These are phyloP conservation scores for Drosophila suzukii DNA, from an alignment of 1,140 invertebrate species.

Conservation along the genomic window DNA sequence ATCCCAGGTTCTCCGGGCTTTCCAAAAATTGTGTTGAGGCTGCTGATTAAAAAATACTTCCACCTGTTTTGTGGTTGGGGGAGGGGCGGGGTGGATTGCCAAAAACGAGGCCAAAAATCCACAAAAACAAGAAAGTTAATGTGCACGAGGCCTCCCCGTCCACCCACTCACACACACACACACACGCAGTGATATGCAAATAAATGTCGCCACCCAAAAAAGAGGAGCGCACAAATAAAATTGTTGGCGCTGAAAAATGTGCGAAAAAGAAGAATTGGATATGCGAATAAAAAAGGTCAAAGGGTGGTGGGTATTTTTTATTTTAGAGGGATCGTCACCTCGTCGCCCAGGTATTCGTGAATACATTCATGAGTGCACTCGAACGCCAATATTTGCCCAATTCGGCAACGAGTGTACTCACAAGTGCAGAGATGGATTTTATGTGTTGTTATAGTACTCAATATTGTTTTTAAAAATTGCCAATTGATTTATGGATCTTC, in stretches of 20 bases:
- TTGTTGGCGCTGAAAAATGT: slow-evolving; percentile 42
- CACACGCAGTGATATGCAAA: slow-evolving; percentile 30
- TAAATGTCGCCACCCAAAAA: slow-evolving; percentile 28
- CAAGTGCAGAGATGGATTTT: slow-evolving; percentile 2
- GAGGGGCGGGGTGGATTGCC: neutral
- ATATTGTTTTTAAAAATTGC: slow-evolving; percentile 11
- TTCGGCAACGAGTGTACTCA: neutral
- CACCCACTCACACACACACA: neutral
- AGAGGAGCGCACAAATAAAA: slow-evolving; percentile 33
- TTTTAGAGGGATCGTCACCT: slow-evolving; percentile 8
- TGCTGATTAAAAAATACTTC: slow-evolving; percentile 46
- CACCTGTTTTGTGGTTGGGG: slow-evolving; percentile 22
- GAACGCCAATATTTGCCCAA: slow-evolving; percentile 19
- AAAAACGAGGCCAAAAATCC: slow-evolving; percentile 36
- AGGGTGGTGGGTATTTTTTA: slow-evolving; percentile 12
- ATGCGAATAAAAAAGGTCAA: slow-evolving; percentile 39
- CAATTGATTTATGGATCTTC: slow-evolving; percentile 7
- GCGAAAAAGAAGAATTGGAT: slow-evolving; percentile 20
- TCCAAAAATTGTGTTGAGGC: slow-evolving; percentile 8
- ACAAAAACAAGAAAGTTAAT: slow-evolving; percentile 36
- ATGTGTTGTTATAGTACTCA: slow-evolving; percentile 10
- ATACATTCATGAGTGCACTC: slow-evolving; percentile 45
- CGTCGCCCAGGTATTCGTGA: slow-evolving; percentile 16
- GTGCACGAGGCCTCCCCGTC: neutral
- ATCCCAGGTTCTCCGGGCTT: slow-evolving; percentile 1